A percentile compares a stretch with the other conserved stretches of the same genome.
These are phyloP conservation scores for Pinna nobilis DNA, from an alignment of 1,140 invertebrate species.

Conservation along the genomic window DNA sequence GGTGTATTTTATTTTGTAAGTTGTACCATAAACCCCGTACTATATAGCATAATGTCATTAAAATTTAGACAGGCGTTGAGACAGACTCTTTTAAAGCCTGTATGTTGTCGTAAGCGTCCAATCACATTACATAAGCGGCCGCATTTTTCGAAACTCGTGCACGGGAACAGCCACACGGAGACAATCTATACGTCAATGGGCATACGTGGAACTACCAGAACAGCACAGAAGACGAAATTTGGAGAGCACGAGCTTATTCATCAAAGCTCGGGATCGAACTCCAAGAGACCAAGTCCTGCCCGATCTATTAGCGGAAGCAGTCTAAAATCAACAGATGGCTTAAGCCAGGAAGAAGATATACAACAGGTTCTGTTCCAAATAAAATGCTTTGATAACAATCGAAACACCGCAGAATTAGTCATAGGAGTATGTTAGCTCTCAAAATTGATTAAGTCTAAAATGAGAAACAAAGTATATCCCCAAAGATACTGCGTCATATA, in stretches of 20 bases:
- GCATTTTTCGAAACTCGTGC: conserved; percentile 54
- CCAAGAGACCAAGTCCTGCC: conserved; percentile 31
- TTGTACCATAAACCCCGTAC: conserved; percentile 91
- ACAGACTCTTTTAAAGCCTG: conserved; percentile 50
- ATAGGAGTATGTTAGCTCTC: conserved; percentile 26
- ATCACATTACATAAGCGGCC: conserved; percentile 22
- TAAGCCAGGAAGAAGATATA: conserved; percentile 38
- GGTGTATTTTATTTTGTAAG: conserved; percentile 85
- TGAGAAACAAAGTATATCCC: too few relatives aligned
- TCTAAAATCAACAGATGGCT: conserved; percentile 44
- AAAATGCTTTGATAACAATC: conserved; percentile 39
- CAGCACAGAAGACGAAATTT: conserved; percentile 6
- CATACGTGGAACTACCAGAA: conserved; percentile 10
- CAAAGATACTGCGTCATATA: too few relatives aligned
- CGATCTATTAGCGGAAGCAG: conserved; percentile 45
- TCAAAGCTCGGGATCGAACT: conserved; percentile 21
- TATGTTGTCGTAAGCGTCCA: conserved; percentile 43
- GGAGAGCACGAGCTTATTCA: conserved; percentile 25
- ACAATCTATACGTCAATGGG: conserved; percentile 52
- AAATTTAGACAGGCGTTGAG: conserved; percentile 88
- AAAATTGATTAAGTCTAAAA: too few relatives aligned
- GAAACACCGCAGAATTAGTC: conserved; percentile 31
- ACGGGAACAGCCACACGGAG: conserved; percentile 53
- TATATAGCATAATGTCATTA: conserved; percentile 94
- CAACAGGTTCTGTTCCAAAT: conserved; percentile 42